These are phyloP conservation scores for Machimus rusticus DNA, from an alignment of 2,888 invertebrate genomes.

Conservation along the genomic window DNA sequence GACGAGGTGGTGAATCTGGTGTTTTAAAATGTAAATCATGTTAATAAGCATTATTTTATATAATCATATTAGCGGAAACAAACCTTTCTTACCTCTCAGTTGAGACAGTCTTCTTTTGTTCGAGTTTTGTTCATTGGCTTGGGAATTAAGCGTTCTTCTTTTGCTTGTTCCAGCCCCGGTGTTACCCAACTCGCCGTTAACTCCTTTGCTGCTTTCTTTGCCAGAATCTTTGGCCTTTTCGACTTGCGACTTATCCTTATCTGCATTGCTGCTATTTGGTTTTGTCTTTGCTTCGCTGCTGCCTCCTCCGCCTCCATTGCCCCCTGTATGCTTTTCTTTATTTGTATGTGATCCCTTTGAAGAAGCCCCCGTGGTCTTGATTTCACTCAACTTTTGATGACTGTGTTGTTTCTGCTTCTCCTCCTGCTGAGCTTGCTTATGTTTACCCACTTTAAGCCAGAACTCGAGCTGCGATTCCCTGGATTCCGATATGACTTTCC, in stretches of 20 bases:
- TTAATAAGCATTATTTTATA: not conserved
- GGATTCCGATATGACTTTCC: constrained; percentile 64
- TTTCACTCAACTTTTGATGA: constrained; percentile 43
- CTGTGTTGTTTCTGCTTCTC: constrained; percentile 38
- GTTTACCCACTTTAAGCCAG: constrained; percentile 67
- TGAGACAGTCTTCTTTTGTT: constrained; percentile 46
- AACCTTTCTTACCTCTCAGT: constrained; percentile 34
- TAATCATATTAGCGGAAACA: not conserved
- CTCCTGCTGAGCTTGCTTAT: constrained; percentile 56
- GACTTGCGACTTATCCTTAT: constrained; percentile 50
- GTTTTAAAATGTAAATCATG: not conserved
- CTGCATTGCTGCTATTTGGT: constrained; percentile 44
- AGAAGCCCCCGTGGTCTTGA: not conserved
- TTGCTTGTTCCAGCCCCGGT: not conserved
- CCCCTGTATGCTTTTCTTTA: not conserved
- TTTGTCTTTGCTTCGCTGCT: constrained; percentile 13
- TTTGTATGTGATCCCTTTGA: constrained; percentile 45
- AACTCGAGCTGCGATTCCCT: constrained; percentile 71
- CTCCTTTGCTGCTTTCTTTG: not conserved
- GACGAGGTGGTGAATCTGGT: constrained; percentile 48
- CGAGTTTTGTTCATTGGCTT: not conserved
- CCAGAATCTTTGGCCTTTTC: constrained; percentile 28
- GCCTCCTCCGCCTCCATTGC: constrained; percentile 40
- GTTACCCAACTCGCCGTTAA: not conserved
- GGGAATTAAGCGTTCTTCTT: not conserved